Conservation (phyloP, 2,797 vertebrate species). For the Dipus sagitta region DNA sequence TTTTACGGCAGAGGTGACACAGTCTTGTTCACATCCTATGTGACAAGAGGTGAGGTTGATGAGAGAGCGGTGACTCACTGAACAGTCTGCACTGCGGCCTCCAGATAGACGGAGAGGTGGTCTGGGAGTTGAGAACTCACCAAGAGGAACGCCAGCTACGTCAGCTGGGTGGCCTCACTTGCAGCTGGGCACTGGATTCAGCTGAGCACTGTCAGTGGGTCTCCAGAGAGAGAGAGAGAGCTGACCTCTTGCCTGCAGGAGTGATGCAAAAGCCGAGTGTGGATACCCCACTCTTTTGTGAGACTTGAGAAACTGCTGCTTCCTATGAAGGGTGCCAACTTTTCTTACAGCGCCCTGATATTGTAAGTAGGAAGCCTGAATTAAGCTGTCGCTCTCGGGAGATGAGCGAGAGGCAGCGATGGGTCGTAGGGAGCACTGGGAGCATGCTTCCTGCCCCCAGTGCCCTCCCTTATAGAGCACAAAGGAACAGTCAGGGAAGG, state of each 20-base stretch:
- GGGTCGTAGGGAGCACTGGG: background rate
- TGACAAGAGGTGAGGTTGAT: background rate
- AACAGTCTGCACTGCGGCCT: background rate
- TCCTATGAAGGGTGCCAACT: background rate
- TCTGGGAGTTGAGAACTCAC: background rate
- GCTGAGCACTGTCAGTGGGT: background rate
- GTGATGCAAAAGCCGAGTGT: background rate
- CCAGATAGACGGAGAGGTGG: background rate
- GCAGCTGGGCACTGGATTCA: background rate
- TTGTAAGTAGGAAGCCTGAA: background rate
- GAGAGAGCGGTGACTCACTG: background rate
- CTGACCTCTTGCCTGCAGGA: background rate
- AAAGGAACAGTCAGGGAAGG: background rate
- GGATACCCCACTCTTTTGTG: background rate
- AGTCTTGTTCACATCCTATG: background rate
- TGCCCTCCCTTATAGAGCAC: fast-evolving
- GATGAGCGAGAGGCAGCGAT: background rate
- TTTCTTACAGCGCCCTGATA: background rate
- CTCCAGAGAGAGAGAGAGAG: background rate
- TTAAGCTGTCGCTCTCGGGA: background rate
- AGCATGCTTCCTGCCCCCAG: too few species aligned
- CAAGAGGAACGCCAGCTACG: background rate
- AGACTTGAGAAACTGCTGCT: background rate
- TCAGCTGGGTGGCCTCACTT: too few species aligned
- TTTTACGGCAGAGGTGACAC: background rate